Evolutionary conservation across 2,888 invertebrate genomes (phyloP).

Genomic region (Tinea semifulvella): DNA sequence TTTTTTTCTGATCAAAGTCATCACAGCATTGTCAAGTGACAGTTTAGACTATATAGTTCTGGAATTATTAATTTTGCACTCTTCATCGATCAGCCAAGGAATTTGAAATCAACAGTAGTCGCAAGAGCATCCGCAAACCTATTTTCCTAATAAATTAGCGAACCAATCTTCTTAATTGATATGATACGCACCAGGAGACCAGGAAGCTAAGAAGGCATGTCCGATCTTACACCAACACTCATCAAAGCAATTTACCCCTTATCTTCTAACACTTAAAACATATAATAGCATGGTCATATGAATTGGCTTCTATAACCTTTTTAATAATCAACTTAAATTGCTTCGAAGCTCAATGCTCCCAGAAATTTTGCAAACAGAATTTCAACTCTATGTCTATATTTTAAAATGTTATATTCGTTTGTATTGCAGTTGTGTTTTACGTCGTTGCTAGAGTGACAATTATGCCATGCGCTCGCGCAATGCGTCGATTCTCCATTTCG

Average conservation of each 20-base stretch:
- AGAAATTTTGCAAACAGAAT: slow-evolving; percentile 32
- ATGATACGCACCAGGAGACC: slow-evolving; percentile 56
- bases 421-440: slow-evolving; percentile 24
- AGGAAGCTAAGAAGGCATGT: slow-evolving; percentile 26
- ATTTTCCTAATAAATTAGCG: slow-evolving; percentile 56
- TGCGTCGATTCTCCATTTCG: too few species aligned
- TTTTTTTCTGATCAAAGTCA: too few species aligned
- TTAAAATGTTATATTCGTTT: slow-evolving; percentile 29
- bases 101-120: too few species aligned
- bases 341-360: slow-evolving; percentile 61
- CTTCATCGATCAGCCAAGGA: too few species aligned
- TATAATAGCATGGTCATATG: not conserved
- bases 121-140: too few species aligned
- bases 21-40: too few species aligned
- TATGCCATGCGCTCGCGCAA: slow-evolving; percentile 32
- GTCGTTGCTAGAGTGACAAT: slow-evolving; percentile 25
- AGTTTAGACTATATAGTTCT: too few species aligned
- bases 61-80: too few species aligned
- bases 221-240: slow-evolving; percentile 32
- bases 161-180: slow-evolving; percentile 53
- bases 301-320: slow-evolving; percentile 28
- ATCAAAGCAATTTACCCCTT: slow-evolving; percentile 23
- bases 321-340: slow-evolving; percentile 35
- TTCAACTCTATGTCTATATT: slow-evolving; percentile 24
- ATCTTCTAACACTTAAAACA: slow-evolving; percentile 18